Conservation (phyloP, 23 tunicate genomes). For the Oikopleura dioica region DNA sequence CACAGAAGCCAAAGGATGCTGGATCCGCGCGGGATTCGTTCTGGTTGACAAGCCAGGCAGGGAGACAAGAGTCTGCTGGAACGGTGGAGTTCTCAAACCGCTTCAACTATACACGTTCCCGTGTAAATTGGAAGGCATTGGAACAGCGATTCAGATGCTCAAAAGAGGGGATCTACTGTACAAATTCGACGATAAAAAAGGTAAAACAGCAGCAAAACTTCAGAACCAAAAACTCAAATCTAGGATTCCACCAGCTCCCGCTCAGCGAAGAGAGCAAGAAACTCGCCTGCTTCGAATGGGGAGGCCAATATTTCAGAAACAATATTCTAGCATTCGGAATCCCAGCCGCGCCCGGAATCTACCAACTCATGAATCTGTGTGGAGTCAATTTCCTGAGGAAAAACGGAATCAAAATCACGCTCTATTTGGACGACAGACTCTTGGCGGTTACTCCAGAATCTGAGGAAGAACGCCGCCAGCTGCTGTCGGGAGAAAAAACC, state of each 20-base stretch:
- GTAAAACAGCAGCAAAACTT: no score
- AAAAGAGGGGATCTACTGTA: neutral
- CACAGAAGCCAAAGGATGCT: no score
- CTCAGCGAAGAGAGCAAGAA: neutral
- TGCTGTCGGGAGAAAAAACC: neutral
- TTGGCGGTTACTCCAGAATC: neutral
- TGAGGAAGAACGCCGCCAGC: neutral
- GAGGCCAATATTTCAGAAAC: neutral
- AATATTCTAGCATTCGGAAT: neutral
- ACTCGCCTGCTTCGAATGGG: neutral
- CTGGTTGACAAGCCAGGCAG: no score
- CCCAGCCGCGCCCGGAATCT: neutral
- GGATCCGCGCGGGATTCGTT: no score
- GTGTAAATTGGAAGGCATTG: neutral
- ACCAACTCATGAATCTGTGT: neutral
- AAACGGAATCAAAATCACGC: neutral
- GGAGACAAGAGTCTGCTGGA: neutral
- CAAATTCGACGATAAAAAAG: neutral
- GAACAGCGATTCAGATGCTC: neutral
- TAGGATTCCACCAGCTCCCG: neutral
- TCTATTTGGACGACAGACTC: neutral
- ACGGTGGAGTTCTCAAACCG: neutral
- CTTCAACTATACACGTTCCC: neutral
- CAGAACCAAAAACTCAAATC: no score
- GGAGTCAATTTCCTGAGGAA: neutral